Conservation (phyloP, 92 coral and sea anemone genomes). For the Meandrina meandrites region DNA sequence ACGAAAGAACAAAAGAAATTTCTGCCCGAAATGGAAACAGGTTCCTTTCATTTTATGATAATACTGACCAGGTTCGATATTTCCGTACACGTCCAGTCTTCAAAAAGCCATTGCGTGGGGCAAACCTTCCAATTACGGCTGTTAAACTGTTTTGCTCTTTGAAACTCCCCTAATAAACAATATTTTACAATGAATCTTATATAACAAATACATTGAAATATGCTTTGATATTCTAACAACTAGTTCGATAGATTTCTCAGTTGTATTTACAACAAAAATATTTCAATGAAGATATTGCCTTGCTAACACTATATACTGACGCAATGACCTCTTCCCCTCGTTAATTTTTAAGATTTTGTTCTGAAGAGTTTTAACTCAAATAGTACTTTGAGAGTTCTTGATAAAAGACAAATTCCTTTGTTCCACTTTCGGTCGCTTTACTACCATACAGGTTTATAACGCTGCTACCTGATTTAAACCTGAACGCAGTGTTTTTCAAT, state of each 20-base stretch:
- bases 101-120: conserved; percentile 22
- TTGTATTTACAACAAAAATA: conserved; percentile 30
- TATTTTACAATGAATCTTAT: conserved; percentile 10
- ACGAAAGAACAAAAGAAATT: not conserved
- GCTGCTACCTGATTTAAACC: not conserved
- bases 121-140: conserved; percentile 33
- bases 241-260: conserved; percentile 18
- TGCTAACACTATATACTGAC: not conserved
- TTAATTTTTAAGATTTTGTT: conserved; percentile 8
- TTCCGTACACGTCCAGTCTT: conserved; percentile 12
- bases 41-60: not conserved
- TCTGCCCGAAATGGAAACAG: not conserved
- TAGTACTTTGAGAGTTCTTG: not conserved
- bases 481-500: not conserved
- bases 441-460: not conserved
- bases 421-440: not conserved
- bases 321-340: conserved; percentile 8
- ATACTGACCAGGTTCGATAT: conserved; percentile 9
- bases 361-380: not conserved
- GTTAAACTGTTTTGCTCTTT: conserved; percentile 29
- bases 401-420: not conserved
- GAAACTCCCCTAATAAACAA: conserved; percentile 42
- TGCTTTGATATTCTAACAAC: conserved; percentile 24
- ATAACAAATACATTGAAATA: conserved; percentile 8
- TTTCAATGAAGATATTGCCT: conserved; percentile 14